phyloP scores from a whole-genome alignment of 2,797 vertebrate genomes.

The Ataeniobius toweri region DNA sequence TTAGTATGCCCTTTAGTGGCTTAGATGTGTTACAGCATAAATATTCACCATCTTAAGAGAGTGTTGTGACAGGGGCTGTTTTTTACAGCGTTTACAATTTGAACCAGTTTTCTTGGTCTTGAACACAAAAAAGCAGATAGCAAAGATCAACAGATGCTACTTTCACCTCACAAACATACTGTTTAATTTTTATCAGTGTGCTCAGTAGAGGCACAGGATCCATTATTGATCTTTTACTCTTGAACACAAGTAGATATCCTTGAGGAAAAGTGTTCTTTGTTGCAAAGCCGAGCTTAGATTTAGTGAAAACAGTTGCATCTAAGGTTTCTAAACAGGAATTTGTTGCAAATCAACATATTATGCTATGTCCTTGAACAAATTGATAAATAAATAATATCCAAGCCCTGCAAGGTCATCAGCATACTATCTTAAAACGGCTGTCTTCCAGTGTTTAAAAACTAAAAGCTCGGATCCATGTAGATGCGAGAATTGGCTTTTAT shows the following conservation, averaged over 20 bases:
- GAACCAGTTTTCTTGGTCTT: constrained; percentile 30
- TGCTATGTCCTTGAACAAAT: constrained; percentile 16
- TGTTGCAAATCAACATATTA: constrained; percentile 9
- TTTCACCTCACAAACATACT: constrained; percentile 62
- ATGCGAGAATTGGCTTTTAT: constrained; percentile 49
- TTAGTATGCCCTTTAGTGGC: not conserved
- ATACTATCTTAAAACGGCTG: constrained; percentile 29
- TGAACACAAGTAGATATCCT: constrained; percentile 54
- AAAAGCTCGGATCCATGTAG: constrained; percentile 50
- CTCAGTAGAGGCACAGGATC: constrained; percentile 48
- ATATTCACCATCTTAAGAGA: not conserved
- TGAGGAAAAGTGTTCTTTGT: constrained; percentile 55
- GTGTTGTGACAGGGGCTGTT: no score
- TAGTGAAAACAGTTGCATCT: constrained; percentile 16
- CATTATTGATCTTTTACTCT: constrained; percentile 67
- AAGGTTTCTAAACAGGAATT: not conserved
- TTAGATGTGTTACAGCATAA: not conserved
- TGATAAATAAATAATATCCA: constrained; percentile 18
- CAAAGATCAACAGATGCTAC: constrained; percentile 60
- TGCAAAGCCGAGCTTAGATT: constrained; percentile 36
- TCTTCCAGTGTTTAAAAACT: constrained; percentile 31
- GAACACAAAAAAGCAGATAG: constrained; percentile 37
- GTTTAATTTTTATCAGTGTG: constrained; percentile 46
- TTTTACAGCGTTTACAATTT: constrained; percentile 18
- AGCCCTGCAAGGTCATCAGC: constrained; percentile 15